Percentiles rank a stretch among this genome's conserved stretches.
Evolutionary conservation across 2,113 vertebrate genomes (phyloP).

Genomic region (Cheilinus undulatus): DNA sequence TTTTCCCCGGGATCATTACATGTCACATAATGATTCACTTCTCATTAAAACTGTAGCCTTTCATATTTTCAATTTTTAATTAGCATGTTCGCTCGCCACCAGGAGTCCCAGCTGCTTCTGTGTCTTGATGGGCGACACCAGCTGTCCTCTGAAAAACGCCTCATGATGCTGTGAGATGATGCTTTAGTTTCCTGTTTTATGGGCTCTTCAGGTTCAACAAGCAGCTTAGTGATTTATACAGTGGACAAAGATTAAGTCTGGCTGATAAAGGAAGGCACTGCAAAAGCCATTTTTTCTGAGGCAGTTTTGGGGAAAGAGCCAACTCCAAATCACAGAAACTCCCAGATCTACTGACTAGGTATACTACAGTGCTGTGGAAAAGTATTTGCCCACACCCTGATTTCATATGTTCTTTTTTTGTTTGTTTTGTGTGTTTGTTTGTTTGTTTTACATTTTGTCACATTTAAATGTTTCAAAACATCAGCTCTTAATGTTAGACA

Average conservation of each 20-base stretch:
- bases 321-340: too few relatives aligned
- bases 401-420: too few relatives aligned
- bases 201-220: not conserved
- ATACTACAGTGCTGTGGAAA: too few relatives aligned
- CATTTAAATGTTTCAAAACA: too few relatives aligned
- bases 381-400: too few relatives aligned
- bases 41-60: constrained; percentile 55
- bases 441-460: too few relatives aligned
- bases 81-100: constrained; percentile 53
- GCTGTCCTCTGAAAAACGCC: constrained; percentile 48
- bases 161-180: constrained; percentile 9
- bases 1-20: constrained; percentile 49
- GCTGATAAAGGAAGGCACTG: too few relatives aligned
- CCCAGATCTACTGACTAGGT: too few relatives aligned
- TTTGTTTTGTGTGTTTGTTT: too few relatives aligned
- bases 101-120: constrained; percentile 60
- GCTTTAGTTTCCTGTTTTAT: not conserved
- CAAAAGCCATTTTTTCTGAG: too few relatives aligned
- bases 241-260: not conserved
- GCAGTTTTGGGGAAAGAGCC: too few relatives aligned
- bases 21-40: constrained; percentile 46
- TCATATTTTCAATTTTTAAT: constrained; percentile 52
- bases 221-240: constrained; percentile 3
- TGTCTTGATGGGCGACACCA: constrained; percentile 50
- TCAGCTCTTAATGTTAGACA: too few relatives aligned